These are phyloP conservation scores for Siphlonurus alternatus DNA, from an alignment of 2,888 invertebrate species.

Conservation along the genomic window DNA sequence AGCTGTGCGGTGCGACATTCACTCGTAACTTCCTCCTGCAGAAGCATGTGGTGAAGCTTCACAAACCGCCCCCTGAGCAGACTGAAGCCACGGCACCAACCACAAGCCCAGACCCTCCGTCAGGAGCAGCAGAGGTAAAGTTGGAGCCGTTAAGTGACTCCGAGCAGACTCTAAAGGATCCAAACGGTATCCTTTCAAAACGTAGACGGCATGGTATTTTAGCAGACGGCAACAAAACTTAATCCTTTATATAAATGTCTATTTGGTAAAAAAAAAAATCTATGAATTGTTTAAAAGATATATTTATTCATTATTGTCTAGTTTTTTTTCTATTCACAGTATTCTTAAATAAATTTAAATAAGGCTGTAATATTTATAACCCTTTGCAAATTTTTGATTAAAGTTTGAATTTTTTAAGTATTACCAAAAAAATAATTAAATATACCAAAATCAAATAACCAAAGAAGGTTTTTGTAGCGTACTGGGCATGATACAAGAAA, in stretches of 20 bases:
- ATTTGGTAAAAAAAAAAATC: not conserved
- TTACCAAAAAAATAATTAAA: too few species aligned
- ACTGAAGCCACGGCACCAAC: not conserved
- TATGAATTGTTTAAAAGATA: too few species aligned
- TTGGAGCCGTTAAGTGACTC: not conserved
- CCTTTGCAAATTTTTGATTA: not conserved
- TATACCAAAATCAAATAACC: too few species aligned
- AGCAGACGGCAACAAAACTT: slow-evolving; percentile 8
- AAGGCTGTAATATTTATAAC: not conserved
- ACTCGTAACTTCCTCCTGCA: slow-evolving; percentile 27
- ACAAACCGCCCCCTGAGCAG: slow-evolving; percentile 11
- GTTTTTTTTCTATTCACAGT: too few species aligned
- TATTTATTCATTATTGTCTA: too few species aligned
- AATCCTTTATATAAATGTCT: slow-evolving; percentile 10
- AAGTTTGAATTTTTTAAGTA: not conserved
- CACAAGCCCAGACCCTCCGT: not conserved
- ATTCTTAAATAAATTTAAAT: not conserved
- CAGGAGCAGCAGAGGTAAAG: not conserved
- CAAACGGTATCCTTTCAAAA: not conserved
- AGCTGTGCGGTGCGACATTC: slow-evolving; percentile 24
- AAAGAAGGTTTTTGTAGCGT: too few species aligned
- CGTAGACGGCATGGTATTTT: not conserved
- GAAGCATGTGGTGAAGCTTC: slow-evolving; percentile 24
- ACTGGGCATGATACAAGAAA: too few species aligned
- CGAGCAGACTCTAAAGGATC: not conserved